Base-by-base conservation (phyloP, 2,888 invertebrate species). In the Drosophila merina region DNA sequence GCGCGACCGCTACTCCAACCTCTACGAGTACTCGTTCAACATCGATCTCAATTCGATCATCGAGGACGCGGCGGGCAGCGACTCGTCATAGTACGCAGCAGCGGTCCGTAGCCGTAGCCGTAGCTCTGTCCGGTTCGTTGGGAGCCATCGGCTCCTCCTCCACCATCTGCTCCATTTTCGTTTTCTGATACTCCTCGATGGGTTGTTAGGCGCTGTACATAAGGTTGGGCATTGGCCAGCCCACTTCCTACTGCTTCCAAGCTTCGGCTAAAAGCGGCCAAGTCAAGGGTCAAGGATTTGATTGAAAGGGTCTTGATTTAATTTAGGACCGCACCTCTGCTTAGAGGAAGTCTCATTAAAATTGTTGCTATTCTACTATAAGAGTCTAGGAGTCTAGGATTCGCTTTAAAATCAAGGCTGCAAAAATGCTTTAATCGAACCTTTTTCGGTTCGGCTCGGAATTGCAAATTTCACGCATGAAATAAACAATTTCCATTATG, bases 31-130 rank as follows among this genome's bases (percentile, higher is more conserved):
- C 76, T 91, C 91, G 75, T 91, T 91, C 84, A 91, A 91, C 86
- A 91, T 91, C 76, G 92, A 92, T 88, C 89, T 92, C 75, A 92
- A 92, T 79, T 91, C 92, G 77, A 92, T 92, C 79, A 91, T 91
- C 82, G 92, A 92, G 88, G 91, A 92, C 87, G 90, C 91, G 76
- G 90, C 91, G 77, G 90, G 91, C 76, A 92, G 91, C 79, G 92
- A 92, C 86, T 92, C 92, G 83, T 92, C 92, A 90, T 92, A 92
- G 92, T 91, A 92, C 89, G 91, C 88, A 89, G 68, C 70, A 89
- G 90, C 87, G 88, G 70, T 59, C 67, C 38, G 64, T 54, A 44
- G 59, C 54, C 55, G 54, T 73, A 25, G 44, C 36, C 56, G 56
- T 73, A 25, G 44, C 36, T 28, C 31, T 42, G 57, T 57, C 58